A percentile compares a stretch with the other conserved stretches of the same genome.
Conservation (phyloP, 2,888 invertebrate genomes). For the Pherbina coryleti region DNA sequence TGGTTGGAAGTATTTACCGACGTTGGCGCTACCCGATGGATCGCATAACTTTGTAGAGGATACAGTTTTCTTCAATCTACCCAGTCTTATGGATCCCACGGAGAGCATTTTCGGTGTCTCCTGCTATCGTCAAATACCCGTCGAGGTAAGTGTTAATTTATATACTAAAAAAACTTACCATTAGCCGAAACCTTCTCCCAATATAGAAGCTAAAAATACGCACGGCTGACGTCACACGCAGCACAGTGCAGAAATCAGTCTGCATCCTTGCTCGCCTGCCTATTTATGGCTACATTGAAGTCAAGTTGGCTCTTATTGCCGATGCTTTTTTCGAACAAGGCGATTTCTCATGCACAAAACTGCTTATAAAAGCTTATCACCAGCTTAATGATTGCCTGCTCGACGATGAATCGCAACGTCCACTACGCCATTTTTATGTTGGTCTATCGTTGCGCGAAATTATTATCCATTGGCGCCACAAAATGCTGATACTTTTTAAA, state of each 20-base stretch:
- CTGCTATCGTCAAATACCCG: slow-evolving; percentile 96
- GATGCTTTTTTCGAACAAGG: slow-evolving; percentile 97
- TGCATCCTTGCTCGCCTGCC: slow-evolving; percentile 93
- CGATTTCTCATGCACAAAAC: slow-evolving; percentile 88
- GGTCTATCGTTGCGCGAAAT: slow-evolving; percentile 68
- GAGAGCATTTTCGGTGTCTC: slow-evolving; percentile 95
- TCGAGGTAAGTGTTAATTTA: slow-evolving; percentile 76
- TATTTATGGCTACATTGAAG: slow-evolving; percentile 93
- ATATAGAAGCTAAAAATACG: slow-evolving; percentile 89
- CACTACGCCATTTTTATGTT: slow-evolving; percentile 65
- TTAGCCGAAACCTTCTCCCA: background rate
- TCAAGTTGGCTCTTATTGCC: slow-evolving; percentile 95
- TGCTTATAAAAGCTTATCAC: slow-evolving; percentile 91
- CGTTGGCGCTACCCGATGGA: slow-evolving; percentile 96
- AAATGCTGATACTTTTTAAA: slow-evolving; percentile 92
- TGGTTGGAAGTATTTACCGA: slow-evolving; percentile 96
- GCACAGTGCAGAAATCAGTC: slow-evolving; percentile 98
- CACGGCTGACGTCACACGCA: slow-evolving; percentile 95
- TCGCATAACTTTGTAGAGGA: slow-evolving; percentile 97
- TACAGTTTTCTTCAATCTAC: slow-evolving; percentile 95
- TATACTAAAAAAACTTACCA: background rate
- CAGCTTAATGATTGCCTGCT: slow-evolving; percentile 85
- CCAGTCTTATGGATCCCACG: slow-evolving; percentile 85
- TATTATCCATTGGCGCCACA: slow-evolving; percentile 82
- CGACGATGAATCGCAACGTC: slow-evolving; percentile 74